Evolutionary conservation across 2,113 vertebrate species (phyloP), one percentile per base, ranked within the genome.

Genomic region (Turnix velox): DNA sequence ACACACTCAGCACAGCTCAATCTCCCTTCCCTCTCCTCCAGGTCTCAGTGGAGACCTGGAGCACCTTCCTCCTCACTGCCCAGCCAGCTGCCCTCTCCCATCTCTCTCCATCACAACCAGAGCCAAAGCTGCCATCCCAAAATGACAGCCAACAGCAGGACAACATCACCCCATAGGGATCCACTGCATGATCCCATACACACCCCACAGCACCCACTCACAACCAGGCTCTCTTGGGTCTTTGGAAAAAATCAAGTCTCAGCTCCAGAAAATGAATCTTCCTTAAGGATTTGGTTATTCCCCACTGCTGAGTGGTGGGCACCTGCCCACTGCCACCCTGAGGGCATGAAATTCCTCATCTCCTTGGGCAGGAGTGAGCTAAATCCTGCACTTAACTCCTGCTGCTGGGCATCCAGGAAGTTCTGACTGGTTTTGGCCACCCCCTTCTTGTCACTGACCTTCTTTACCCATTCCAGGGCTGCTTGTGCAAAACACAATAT

Each of bases 281-380:
- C 61, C 15, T 63, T n/a, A 67, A 46, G 12, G 40, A 46, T 55
- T 46, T 40, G 42, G 61, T 37, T 37, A 28, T 8, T 54, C 6
- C 12, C 40, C 20, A 48, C 37, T 55, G 46, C 14, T 25, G 31
- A 77, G 58, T 2, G 0, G 17, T 17, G 25, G 12, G 46, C 0
- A 3, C 57, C 39, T 81, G 81, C 62, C 28, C 5, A 1, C 63
- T 59, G n/a, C 33, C 43, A 74, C 31, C 19, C 16, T 1, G 2
- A 79, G 16, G n/a, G 43, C 18, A 48, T 1, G 63, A 33, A 88
- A 55, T n/a, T 81, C 45, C 35, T 31, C 35, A 65, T 9, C 28
- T 63, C 39, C 48, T 79, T 0, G 0, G 17, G 49, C 1, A 1
- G 72, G 10, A 9, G 12, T 3, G 18, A 85, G 37, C 54, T 19